Evolutionary conservation across 92 coral and sea anemone species (phyloP).

Genomic region (Micromussa lordhowensis): DNA sequence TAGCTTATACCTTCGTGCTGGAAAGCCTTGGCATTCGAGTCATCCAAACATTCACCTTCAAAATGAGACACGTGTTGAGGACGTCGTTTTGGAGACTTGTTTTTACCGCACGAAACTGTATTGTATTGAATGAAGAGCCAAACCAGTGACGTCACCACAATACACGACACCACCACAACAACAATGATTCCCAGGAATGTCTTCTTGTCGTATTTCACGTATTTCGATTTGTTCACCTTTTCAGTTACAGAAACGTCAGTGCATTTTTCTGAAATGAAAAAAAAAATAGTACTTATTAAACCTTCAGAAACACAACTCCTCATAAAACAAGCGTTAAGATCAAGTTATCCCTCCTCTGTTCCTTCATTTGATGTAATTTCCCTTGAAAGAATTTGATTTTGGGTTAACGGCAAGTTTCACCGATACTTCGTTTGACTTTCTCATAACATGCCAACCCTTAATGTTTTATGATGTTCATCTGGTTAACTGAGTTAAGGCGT

Average conservation of each 20-base stretch:
- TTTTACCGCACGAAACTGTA: conserved; percentile 67
- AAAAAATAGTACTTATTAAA: background rate
- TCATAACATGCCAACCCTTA: too few relatives aligned
- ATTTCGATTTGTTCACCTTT: conserved; percentile 28
- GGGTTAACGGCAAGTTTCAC: too few relatives aligned
- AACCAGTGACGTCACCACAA: conserved; percentile 84
- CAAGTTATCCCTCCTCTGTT: too few relatives aligned
- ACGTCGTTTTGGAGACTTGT: conserved; percentile 43
- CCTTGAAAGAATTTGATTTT: too few relatives aligned
- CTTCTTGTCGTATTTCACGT: conserved; percentile 80
- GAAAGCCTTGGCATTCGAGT: conserved; percentile 43
- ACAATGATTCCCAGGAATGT: conserved; percentile 88
- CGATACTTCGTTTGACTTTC: too few relatives aligned
- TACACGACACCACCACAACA: conserved; percentile 79
- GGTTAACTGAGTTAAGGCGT: too few relatives aligned
- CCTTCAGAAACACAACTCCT: background rate
- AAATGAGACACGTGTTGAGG: conserved; percentile 32
- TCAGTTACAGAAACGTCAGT: background rate
- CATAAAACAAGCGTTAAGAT: background rate
- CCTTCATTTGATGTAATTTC: too few relatives aligned
- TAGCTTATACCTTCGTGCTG: conserved; percentile 71
- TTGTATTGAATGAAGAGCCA: conserved; percentile 76
- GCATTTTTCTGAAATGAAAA: conserved; percentile 10
- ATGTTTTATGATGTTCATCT: too few relatives aligned
- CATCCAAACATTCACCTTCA: conserved; percentile 51